Evolutionary conservation across 1,140 invertebrate genomes (phyloP).

Genomic region (Caerostris darwini): DNA sequence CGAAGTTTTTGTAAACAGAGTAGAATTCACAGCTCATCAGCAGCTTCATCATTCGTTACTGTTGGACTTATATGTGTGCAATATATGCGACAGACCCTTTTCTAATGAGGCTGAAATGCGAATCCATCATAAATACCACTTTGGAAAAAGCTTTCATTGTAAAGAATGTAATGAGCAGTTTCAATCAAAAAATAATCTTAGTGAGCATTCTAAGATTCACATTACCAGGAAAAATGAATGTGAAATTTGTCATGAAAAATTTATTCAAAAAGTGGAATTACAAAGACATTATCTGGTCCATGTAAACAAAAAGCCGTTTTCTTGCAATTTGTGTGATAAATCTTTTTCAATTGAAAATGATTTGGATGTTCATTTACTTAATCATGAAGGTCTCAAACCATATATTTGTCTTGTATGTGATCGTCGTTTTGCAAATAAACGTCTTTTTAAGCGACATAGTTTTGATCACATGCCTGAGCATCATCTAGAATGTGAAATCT

Average conservation of each 20-base stretch:
- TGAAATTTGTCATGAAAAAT: background rate
- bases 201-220: background rate
- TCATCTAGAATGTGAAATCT: background rate
- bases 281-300: background rate
- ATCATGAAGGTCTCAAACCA: background rate
- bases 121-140: background rate
- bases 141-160: background rate
- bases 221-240: background rate
- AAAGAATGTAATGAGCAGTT: background rate
- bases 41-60: background rate
- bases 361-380: background rate
- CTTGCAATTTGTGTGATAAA: background rate
- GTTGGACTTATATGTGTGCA: background rate
- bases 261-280: background rate
- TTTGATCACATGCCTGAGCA: background rate
- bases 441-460: background rate
- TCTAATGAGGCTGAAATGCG: background rate
- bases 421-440: background rate
- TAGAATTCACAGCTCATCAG: background rate
- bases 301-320: background rate
- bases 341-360: background rate
- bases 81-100: background rate
- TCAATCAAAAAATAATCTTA: background rate
- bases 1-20: background rate
- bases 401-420: slow-evolving; percentile 31